Base-by-base conservation (phyloP, 2,113 vertebrate genomes). In the Planiliza haematocheilus region DNA sequence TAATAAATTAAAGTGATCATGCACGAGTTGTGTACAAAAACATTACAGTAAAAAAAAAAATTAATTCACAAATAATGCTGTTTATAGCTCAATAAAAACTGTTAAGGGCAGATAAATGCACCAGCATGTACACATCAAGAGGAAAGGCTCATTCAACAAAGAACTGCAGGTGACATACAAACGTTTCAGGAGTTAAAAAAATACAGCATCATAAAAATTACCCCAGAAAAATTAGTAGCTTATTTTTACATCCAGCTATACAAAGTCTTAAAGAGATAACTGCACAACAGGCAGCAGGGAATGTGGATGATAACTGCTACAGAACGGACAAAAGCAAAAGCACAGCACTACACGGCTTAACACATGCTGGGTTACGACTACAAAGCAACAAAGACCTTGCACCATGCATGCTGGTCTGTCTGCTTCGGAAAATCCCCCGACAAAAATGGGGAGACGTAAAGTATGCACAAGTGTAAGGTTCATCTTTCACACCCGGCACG, bases 1-100 rank as follows among this genome's bases (percentile, higher is more conserved):
- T 98, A 98, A 98, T 98, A 98, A 98, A 97, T 98, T 97, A 99
- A 97, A 93, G 89, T 90, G 88, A 90, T 93, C 96, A 97, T 97
- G 97, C 96, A 83, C 91, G 94, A 92, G 91, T 93, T 93, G 94
- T 95, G 93, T 96, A 95, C 93, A 97, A 96, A 96, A 94, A 82
- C 80, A 90, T 93, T 93, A 96, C 93, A 95, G 92, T 93, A 93
- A 84, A 93, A 92, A 94, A 90, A 94, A 90, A 30, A 30, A 30
- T 48, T 83, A 94, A 88, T 90, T 91, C 91, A 94, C 88, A 92
- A 81, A 94, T 83, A 91, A 91, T 82, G 82, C 91, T 94, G 89
- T 90, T 79, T 90, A 84, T 76, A 94, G 93, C 92, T 93, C 92
- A 94, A 91, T 62, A 93, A 86, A 83, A 88, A 90, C 24, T 89